phyloP scores from a whole-genome alignment of 1,140 invertebrate species.

The Achatina immaculata region DNA sequence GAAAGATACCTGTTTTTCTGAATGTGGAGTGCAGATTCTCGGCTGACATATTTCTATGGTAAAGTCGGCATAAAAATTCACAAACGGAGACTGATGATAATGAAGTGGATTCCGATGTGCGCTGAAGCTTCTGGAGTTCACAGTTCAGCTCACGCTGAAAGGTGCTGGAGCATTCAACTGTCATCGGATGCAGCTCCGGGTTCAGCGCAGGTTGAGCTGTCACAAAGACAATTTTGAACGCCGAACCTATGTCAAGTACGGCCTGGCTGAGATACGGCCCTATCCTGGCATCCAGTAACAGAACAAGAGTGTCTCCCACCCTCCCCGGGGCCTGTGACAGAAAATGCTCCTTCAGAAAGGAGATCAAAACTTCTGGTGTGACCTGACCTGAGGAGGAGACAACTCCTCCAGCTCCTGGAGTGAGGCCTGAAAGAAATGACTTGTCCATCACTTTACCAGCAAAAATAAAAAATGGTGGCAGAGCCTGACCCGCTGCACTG shows the following conservation, averaged over 20 bases:
- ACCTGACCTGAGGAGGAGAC: background rate
- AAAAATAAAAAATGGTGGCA: slow-evolving; percentile 26
- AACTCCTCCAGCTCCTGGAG: slow-evolving; percentile 24
- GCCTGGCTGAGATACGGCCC: slow-evolving; percentile 19
- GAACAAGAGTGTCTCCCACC: slow-evolving; percentile 18
- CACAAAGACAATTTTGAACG: slow-evolving; percentile 31
- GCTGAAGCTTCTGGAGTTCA: slow-evolving; percentile 29
- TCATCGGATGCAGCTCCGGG: slow-evolving; percentile 25
- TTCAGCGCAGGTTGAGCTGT: slow-evolving; percentile 11
- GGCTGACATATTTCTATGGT: slow-evolving; percentile 26
- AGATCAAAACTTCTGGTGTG: slow-evolving; percentile 25
- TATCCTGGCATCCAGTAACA: slow-evolving; percentile 22
- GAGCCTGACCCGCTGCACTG: slow-evolving; percentile 25
- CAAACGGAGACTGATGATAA: slow-evolving; percentile 24
- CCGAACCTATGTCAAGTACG: slow-evolving; percentile 17
- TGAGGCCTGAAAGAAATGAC: background rate
- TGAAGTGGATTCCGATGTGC: slow-evolving; percentile 3
- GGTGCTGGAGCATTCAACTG: slow-evolving; percentile 17
- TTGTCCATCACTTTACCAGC: slow-evolving; percentile 26
- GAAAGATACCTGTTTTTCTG: slow-evolving; percentile 23
- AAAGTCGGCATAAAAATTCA: slow-evolving; percentile 29
- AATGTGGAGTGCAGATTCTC: slow-evolving; percentile 25
- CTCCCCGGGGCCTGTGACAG: slow-evolving; percentile 26
- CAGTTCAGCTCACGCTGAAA: slow-evolving; percentile 18
- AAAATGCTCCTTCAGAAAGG: slow-evolving; percentile 22